Evolutionary conservation across 2,797 vertebrate species (phyloP).

Genomic region (Brachymystax lenok): DNA sequence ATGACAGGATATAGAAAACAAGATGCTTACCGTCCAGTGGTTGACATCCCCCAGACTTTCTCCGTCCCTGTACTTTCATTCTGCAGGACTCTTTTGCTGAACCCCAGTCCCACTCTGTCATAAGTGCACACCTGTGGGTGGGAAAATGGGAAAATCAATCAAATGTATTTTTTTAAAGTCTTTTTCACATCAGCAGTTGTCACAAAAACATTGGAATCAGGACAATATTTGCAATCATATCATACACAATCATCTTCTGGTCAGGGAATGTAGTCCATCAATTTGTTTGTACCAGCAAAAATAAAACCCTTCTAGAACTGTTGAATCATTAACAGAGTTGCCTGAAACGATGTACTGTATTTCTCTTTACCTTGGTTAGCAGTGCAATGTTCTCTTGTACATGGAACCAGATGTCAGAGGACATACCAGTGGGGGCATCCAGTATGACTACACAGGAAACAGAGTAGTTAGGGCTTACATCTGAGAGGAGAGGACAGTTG

Average conservation of each 20-base stretch:
- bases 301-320: background rate
- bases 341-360: background rate
- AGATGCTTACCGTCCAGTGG: slow-evolving; percentile 72
- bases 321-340: background rate
- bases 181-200: background rate
- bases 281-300: background rate
- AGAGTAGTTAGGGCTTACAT: slow-evolving; percentile 1
- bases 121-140: slow-evolving; percentile 75
- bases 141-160: background rate
- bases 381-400: slow-evolving; percentile 77
- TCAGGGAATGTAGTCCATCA: too few relatives aligned
- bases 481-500: background rate
- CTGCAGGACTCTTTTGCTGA: slow-evolving; percentile 74
- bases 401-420: slow-evolving; percentile 80
- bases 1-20: background rate
- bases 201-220: background rate
- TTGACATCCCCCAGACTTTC: slow-evolving; percentile 78
- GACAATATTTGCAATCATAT: background rate
- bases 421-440: slow-evolving; percentile 80
- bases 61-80: slow-evolving; percentile 78
- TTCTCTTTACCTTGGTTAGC: slow-evolving; percentile 70
- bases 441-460: slow-evolving; percentile 70
- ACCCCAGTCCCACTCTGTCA: slow-evolving; percentile 80
- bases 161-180: background rate
- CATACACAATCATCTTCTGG: background rate